These are phyloP conservation scores for Cephonodes hylas DNA, from an alignment of 2,888 invertebrate species.

Conservation along the genomic window DNA sequence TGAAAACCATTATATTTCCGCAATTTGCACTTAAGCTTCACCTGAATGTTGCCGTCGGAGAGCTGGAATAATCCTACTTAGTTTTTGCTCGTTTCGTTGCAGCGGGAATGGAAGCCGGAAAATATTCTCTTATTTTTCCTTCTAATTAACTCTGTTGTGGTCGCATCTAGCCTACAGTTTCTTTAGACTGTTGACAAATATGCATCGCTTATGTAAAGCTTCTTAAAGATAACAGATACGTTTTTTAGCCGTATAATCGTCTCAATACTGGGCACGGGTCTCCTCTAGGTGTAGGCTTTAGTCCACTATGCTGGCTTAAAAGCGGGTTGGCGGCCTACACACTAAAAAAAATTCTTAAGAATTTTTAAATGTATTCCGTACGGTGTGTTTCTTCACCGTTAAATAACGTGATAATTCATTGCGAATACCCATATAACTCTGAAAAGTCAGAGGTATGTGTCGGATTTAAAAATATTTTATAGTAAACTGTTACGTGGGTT, in stretches of 20 bases:
- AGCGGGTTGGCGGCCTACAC: too few species aligned
- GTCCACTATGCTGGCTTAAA: too few species aligned
- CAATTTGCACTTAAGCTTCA: neutral
- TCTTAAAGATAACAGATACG: neutral
- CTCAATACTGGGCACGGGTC: too few species aligned
- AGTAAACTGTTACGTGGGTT: neutral
- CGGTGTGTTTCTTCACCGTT: too few species aligned
- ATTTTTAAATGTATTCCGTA: too few species aligned
- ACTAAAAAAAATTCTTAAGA: too few species aligned
- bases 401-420: too few species aligned
- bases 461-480: neutral
- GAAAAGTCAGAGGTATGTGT: too few species aligned
- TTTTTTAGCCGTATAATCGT: too few species aligned
- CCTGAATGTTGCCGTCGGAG: neutral
- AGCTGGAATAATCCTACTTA: conserved; percentile 2
- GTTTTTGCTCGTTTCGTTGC: neutral
- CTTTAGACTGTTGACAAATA: neutral
- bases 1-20: neutral
- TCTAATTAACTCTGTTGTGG: neutral
- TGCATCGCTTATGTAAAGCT: neutral
- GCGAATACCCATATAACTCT: too few species aligned
- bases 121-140: neutral
- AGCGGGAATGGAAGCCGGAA: neutral
- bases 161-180: neutral
- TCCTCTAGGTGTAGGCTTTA: too few species aligned